Evolutionary conservation across 53 echinoderm and acorn worm genomes (phyloP).

Genomic region (Stichopus horrens): DNA sequence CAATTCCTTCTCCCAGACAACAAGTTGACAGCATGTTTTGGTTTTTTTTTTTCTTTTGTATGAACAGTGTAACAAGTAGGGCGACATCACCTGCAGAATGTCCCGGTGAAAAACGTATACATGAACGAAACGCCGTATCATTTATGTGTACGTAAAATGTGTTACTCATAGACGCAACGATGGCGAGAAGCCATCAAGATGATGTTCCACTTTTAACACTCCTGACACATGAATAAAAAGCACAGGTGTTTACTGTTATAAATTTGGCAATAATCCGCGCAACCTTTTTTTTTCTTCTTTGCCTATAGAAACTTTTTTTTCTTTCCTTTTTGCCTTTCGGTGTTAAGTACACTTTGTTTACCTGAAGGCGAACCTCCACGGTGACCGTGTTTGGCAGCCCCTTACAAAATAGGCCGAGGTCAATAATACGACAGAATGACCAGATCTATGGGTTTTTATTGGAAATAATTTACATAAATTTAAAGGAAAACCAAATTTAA

Average conservation of each 20-base stretch:
- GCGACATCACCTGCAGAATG: neutral
- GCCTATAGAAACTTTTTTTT: neutral
- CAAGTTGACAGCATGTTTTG: no score
- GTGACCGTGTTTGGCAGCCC: neutral
- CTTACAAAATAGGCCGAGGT: constrained; percentile 8
- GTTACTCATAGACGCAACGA: neutral
- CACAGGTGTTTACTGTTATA: neutral
- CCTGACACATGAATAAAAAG: neutral
- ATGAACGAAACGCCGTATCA: neutral
- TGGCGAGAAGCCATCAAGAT: neutral
- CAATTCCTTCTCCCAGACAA: no score
- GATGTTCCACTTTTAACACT: neutral
- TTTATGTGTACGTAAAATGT: neutral
- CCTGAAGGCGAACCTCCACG: neutral
- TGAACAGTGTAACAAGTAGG: neutral
- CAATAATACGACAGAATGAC: neutral
- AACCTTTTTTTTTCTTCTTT: neutral
- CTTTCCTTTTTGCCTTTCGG: neutral
- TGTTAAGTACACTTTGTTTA: neutral
- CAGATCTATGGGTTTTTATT: neutral
- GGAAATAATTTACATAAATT: constrained; percentile 2
- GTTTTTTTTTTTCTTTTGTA: no score
- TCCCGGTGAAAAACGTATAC: neutral
- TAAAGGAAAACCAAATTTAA: constrained; percentile 6
- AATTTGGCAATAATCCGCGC: neutral